Evolutionary conservation across 1,140 invertebrate genomes (phyloP), one percentile per base, ranked within the genome.

Genomic region (Lasioglossum albipes): DNA sequence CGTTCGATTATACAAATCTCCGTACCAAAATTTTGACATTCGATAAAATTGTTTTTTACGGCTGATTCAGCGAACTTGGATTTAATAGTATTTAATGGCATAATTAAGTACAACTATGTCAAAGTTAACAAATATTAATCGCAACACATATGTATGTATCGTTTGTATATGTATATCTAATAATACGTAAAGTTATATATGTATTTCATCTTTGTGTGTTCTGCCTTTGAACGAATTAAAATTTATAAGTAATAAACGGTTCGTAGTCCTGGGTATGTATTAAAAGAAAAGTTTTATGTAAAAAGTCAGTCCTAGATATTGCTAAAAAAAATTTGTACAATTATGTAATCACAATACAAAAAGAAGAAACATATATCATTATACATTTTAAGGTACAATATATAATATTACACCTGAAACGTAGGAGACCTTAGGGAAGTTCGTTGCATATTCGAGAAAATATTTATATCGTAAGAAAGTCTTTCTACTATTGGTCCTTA

Each of bases 281-380:
- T 74, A 36, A 65, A 77, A 76, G 10, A 20, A 70, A 75, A 64
- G 42, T 70, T 70, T 65, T 68, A 76, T 70, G 57, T 70, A 81
- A 81, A 27, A 81, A 81, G 49, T 81, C 65, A 77, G 79, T 69
- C 57, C 73, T 76, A 76, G 59, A 76, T 77, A 81, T 77, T 70
- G 69, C 36, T 81, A 76, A 49, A 77, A 65, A 36, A 70, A 77
- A 77, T 81, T 81, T 81, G 74, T 81, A 81, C 74, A 81, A 20
- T 70, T 77, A 65, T 76, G 54, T 77, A 77, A 77, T 81, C 73
- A 77, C 74, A 81, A 81, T 70, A 45, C 4, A 70, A 81, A 77
- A 49, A 65, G 77, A 77, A 66, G 54, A 66, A 81, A 76, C 27
- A 27, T 27, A 27, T 76, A 64, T 75, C 36, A 70, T 76, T 76